These are phyloP conservation scores for Eptatretus atami DNA, from an alignment of 2,797 vertebrate genomes.

Conservation along the genomic window DNA sequence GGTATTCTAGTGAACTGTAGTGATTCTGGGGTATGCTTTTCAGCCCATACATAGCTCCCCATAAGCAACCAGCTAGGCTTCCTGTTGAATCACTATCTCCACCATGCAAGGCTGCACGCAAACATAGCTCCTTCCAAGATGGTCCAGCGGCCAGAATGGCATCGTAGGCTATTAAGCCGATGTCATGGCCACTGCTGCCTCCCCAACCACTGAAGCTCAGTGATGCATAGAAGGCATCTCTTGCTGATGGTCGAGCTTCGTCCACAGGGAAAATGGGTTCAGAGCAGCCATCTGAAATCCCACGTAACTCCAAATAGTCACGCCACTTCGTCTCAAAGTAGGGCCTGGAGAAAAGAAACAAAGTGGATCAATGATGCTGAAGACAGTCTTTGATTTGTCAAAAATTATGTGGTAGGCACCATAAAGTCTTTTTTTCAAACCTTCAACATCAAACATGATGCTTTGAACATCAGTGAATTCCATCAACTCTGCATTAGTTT, in stretches of 20 bases:
- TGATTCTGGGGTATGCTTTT: constrained; percentile 16
- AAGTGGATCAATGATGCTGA: background rate
- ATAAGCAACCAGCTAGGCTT: constrained; percentile 23
- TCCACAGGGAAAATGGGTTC: constrained; percentile 15
- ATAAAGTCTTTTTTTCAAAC: background rate
- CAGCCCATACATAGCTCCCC: constrained; percentile 25
- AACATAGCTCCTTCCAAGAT: constrained; percentile 24
- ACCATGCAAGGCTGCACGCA: constrained; percentile 25
- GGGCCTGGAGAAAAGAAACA: constrained; percentile 13
- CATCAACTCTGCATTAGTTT: too few relatives aligned
- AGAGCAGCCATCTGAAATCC: constrained; percentile 18
- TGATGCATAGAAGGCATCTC: constrained; percentile 21
- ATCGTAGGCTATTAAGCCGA: constrained; percentile 36
- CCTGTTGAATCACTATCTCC: constrained; percentile 32
- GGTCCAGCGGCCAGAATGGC: constrained; percentile 20
- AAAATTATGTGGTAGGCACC: background rate
- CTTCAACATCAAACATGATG: background rate
- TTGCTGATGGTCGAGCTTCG: constrained; percentile 17
- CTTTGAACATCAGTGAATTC: background rate
- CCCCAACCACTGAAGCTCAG: constrained; percentile 22
- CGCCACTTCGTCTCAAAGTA: constrained; percentile 25
- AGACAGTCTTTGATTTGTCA: background rate
- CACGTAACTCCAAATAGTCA: constrained; percentile 20
- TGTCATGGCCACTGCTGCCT: constrained; percentile 29
- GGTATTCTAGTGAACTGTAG: constrained; percentile 21